phyloP scores from a whole-genome alignment of 2,888 invertebrate species.

The Charanyca ferruginea region DNA sequence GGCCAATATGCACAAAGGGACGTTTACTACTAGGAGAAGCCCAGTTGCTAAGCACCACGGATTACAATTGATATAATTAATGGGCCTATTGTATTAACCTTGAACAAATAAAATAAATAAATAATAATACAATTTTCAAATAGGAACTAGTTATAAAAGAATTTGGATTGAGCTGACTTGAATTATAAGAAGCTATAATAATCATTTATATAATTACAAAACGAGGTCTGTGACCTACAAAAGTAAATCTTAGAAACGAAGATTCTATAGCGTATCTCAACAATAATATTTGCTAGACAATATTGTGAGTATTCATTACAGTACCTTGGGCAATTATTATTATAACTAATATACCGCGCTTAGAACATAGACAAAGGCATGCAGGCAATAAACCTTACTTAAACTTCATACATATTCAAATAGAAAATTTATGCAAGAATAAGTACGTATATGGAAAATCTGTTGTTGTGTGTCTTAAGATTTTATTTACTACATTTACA shows the following conservation, averaged over 20 bases:
- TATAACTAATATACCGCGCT: slow-evolving; percentile 23
- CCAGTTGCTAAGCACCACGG: no score
- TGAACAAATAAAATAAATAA: no score
- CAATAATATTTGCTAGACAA: slow-evolving; percentile 38
- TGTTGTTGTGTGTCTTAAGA: slow-evolving; percentile 8
- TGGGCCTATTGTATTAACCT: no score
- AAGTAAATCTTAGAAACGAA: slow-evolving; percentile 18
- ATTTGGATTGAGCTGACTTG: no score
- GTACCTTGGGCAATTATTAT: slow-evolving; percentile 48
- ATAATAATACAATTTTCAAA: no score
- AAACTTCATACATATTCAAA: slow-evolving; percentile 17
- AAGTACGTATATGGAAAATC: slow-evolving; percentile 8
- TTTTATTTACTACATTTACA: background rate
- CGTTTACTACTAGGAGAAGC: no score
- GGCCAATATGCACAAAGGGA: no score
- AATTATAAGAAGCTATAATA: no score
- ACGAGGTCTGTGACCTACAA: slow-evolving; percentile 36
- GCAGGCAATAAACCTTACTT: slow-evolving; percentile 1
- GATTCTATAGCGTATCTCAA: slow-evolving; percentile 25
- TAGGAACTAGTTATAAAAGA: no score
- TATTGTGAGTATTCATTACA: slow-evolving; percentile 29
- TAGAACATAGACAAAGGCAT: slow-evolving; percentile 38
- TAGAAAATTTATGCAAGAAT: slow-evolving; percentile 21
- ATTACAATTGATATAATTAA: no score
- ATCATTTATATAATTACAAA: slow-evolving; percentile 31